These are phyloP conservation scores for Cichladusa arquata DNA, from an alignment of 2,113 vertebrate genomes.

Conservation along the genomic window DNA sequence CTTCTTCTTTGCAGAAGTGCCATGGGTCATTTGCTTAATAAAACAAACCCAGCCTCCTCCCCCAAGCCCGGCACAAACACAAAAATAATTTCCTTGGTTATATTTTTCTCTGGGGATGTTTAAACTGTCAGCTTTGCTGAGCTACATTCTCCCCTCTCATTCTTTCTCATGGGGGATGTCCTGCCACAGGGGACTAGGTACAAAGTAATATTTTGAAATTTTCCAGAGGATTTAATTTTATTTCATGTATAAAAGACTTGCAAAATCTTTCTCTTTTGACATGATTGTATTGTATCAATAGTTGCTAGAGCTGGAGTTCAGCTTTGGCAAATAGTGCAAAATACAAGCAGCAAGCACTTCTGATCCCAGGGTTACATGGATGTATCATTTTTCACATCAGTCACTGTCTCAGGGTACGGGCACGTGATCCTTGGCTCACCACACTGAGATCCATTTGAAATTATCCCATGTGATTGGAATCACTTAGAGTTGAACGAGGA, in stretches of 20 bases:
- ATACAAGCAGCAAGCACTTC: not conserved
- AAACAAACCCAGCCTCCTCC: constrained; percentile 13
- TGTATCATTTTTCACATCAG: not conserved
- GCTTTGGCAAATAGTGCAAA: not conserved
- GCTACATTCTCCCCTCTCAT: not conserved
- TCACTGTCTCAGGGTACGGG: not conserved
- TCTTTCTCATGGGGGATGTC: constrained; percentile 9
- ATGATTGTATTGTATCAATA: not conserved
- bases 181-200: not conserved
- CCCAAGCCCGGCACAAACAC: not conserved
- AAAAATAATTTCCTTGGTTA: constrained; percentile 17
- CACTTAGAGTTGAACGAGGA: rapidly evolving
- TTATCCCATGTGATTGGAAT: not conserved
- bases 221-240: constrained; percentile 30
- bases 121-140: constrained; percentile 24
- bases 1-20: not conserved
- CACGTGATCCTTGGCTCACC: not conserved
- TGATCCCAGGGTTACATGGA: not conserved
- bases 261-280: constrained; percentile 12
- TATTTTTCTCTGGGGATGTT: constrained; percentile 23
- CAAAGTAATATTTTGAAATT: constrained; percentile 10
- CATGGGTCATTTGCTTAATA: not conserved
- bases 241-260: not conserved
- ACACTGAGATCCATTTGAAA: not conserved
- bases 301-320: not conserved